These are phyloP conservation scores for Tretioscincus oriximinensis DNA, from an alignment of 2,113 vertebrate genomes.

Conservation along the genomic window DNA sequence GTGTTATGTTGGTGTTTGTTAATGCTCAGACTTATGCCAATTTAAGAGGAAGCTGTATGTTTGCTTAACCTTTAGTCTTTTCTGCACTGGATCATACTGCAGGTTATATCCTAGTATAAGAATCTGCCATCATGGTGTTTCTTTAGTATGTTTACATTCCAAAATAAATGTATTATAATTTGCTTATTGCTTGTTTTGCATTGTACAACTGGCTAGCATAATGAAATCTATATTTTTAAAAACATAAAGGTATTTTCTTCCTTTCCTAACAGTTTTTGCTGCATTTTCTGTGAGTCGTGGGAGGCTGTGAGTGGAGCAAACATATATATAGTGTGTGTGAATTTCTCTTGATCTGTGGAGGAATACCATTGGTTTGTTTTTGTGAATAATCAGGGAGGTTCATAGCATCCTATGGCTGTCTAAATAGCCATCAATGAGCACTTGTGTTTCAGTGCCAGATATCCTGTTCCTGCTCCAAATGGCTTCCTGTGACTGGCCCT, in stretches of 20 bases:
- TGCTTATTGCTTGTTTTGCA: too few relatives aligned
- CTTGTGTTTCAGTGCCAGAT: constrained; percentile 39
- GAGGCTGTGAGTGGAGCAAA: not conserved
- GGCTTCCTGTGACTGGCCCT: constrained; percentile 50
- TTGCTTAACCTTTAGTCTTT: too few relatives aligned
- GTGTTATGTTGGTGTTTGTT: too few relatives aligned
- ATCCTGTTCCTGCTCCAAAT: constrained; percentile 70
- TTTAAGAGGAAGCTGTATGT: too few relatives aligned
- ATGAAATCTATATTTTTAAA: not conserved
- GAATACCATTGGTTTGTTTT: not conserved
- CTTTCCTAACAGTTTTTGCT: not conserved
- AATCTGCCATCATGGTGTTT: too few relatives aligned
- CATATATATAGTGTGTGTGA: too few relatives aligned
- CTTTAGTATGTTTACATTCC: too few relatives aligned
- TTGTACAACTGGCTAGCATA: too few relatives aligned
- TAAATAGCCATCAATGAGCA: constrained; percentile 29
- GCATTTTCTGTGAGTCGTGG: not conserved
- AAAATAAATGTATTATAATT: too few relatives aligned
- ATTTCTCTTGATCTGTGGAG: not conserved
- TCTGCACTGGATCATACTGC: too few relatives aligned
- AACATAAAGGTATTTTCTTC: not conserved
- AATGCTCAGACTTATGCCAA: too few relatives aligned
- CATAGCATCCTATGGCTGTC: not conserved
- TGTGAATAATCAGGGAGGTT: not conserved
- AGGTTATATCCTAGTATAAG: too few relatives aligned